Evolutionary conservation across 2,888 invertebrate species (phyloP).

Genomic region (Alloplasta piceator): DNA sequence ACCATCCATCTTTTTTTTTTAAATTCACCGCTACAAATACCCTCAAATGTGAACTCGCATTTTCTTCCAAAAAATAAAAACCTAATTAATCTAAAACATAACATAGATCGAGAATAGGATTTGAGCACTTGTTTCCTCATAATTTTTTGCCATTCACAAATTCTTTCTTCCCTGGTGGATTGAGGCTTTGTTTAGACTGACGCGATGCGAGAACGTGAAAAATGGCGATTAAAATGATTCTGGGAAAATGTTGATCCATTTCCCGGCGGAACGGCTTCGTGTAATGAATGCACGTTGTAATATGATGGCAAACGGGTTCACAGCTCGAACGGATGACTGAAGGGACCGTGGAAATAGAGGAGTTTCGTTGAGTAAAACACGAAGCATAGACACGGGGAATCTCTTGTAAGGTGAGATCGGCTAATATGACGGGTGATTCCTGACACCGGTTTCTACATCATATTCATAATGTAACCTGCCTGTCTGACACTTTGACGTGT

Average conservation of each 20-base stretch:
- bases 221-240: no score
- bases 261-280: constrained; percentile 16
- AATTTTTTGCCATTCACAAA: no score
- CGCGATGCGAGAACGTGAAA: no score
- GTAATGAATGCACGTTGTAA: constrained; percentile 16
- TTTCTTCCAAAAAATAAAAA: no score
- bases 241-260: neutral
- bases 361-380: neutral
- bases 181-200: no score
- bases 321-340: constrained; percentile 4
- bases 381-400: constrained; percentile 16
- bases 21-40: neutral
- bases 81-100: no score
- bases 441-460: constrained; percentile 66
- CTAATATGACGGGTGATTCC: constrained; percentile 70
- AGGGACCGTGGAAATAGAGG: neutral
- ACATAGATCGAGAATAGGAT: no score
- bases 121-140: no score
- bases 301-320: neutral
- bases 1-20: constrained; percentile 12
- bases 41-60: neutral
- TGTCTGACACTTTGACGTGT: constrained; percentile 66
- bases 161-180: no score
- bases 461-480: constrained; percentile 68
- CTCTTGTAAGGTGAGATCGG: constrained; percentile 41